These are phyloP conservation scores for Psococerastis gibbosa DNA, from an alignment of 2,888 invertebrate species.

Conservation along the genomic window DNA sequence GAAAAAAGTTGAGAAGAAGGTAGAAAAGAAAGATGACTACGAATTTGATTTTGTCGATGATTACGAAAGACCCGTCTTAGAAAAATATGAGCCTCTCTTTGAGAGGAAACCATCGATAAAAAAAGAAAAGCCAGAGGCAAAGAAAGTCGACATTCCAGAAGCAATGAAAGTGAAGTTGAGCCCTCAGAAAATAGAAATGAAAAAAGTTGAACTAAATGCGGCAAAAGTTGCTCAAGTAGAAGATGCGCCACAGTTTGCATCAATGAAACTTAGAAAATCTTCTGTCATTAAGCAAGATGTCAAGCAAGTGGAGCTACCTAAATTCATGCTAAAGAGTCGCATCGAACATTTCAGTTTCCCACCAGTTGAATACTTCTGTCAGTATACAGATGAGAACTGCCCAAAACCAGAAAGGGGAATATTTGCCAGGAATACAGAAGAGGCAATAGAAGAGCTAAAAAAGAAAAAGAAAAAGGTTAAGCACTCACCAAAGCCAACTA, in stretches of 20 bases:
- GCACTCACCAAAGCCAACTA: constrained; percentile 22
- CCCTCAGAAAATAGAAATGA: constrained; percentile 26
- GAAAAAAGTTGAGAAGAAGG: constrained; percentile 9
- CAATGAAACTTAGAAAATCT: constrained; percentile 5
- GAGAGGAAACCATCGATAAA: constrained; percentile 27
- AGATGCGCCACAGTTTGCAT: constrained; percentile 1
- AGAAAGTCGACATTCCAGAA: constrained; percentile 38
- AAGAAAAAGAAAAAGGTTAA: constrained; percentile 26
- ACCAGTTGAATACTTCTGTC: constrained; percentile 22
- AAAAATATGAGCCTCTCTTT: constrained; percentile 9
- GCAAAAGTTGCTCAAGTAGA: background rate
- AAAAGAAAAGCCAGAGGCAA: constrained; percentile 36
- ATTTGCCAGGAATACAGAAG: constrained; percentile 28
- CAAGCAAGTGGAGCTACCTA: constrained; percentile 24
- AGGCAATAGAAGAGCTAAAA: constrained; percentile 26
- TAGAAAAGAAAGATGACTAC: background rate
- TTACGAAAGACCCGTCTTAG: constrained; percentile 7
- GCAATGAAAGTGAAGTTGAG: constrained; percentile 28
- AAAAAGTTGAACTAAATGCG: background rate
- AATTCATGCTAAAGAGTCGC: constrained; percentile 27
- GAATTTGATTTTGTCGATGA: constrained; percentile 1
- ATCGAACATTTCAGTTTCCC: constrained; percentile 26
- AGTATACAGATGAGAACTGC: constrained; percentile 23
- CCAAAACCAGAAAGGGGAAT: constrained; percentile 27
- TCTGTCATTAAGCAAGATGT: constrained; percentile 21